These are phyloP conservation scores for Callyntrura guangdongensis DNA, from an alignment of 2,888 invertebrate species.

Conservation along the genomic window DNA sequence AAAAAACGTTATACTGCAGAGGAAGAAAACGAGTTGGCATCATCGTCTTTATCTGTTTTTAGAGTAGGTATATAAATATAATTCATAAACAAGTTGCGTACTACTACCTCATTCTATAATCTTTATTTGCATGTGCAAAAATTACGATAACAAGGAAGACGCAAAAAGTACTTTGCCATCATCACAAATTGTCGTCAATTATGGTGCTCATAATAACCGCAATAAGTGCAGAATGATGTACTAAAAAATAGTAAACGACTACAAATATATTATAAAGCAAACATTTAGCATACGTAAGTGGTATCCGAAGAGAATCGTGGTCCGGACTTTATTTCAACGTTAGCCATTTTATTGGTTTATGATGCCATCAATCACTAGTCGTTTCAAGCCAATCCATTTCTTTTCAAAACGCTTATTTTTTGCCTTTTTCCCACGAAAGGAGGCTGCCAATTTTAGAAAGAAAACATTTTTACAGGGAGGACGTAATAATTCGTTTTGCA, in stretches of 20 bases:
- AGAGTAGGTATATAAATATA: too few species aligned
- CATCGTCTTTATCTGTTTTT: too few species aligned
- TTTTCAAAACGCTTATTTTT: not conserved
- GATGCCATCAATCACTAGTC: constrained; percentile 61
- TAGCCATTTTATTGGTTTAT: constrained; percentile 59
- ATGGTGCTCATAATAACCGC: constrained; percentile 69
- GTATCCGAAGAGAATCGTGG: not conserved
- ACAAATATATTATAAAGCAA: constrained; percentile 29
- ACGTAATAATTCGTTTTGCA: too few species aligned
- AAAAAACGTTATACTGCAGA: not conserved
- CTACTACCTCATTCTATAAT: not conserved
- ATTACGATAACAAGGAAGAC: constrained; percentile 57
- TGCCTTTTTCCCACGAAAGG: too few species aligned
- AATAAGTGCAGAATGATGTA: constrained; percentile 74
- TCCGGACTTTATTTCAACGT: constrained; percentile 17
- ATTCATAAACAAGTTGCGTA: not conserved
- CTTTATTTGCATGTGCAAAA: constrained; percentile 60
- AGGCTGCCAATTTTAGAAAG: too few species aligned
- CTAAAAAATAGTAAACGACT: constrained; percentile 28
- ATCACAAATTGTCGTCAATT: constrained; percentile 73
- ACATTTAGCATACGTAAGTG: too few species aligned
- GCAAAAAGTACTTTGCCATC: constrained; percentile 66
- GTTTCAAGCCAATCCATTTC: not conserved
- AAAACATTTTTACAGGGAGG: too few species aligned
- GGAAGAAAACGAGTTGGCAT: not conserved